Evolutionary conservation across 2,797 vertebrate genomes (phyloP).

Genomic region (Sebastiscus albofasciatus): DNA sequence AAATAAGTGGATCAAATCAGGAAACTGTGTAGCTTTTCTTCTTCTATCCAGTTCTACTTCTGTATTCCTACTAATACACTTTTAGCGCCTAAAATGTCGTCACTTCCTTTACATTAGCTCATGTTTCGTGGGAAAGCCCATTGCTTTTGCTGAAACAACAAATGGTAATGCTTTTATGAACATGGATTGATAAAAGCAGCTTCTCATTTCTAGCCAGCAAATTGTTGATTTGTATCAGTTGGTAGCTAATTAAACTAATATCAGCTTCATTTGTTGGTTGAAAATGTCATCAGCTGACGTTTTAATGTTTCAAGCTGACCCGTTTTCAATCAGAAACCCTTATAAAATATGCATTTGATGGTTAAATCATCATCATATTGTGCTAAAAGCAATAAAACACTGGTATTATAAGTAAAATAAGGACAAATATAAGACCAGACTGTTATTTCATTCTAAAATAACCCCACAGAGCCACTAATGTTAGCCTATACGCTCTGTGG

Average conservation of each 20-base stretch:
- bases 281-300: neutral
- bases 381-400: neutral
- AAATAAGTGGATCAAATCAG: conserved; percentile 1
- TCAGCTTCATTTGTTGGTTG: neutral
- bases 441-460: neutral
- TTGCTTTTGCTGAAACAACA: neutral
- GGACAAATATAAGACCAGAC: too few species aligned
- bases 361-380: neutral
- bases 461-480: neutral
- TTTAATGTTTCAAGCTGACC: neutral
- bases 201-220: neutral
- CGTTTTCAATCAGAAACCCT: too few species aligned
- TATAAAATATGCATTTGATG: neutral
- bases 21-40: neutral
- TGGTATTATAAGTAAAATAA: neutral
- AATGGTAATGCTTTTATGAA: neutral
- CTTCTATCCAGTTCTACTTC: conserved; percentile 1
- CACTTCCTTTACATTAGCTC: neutral
- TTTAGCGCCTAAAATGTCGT: neutral
- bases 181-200: neutral
- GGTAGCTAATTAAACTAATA: too few species aligned
- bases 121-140: neutral
- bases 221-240: neutral
- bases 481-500: neutral
- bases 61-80: neutral